Evolutionary conservation across 2,113 vertebrate species (phyloP).

Genomic region (Eleginops maclovinus): DNA sequence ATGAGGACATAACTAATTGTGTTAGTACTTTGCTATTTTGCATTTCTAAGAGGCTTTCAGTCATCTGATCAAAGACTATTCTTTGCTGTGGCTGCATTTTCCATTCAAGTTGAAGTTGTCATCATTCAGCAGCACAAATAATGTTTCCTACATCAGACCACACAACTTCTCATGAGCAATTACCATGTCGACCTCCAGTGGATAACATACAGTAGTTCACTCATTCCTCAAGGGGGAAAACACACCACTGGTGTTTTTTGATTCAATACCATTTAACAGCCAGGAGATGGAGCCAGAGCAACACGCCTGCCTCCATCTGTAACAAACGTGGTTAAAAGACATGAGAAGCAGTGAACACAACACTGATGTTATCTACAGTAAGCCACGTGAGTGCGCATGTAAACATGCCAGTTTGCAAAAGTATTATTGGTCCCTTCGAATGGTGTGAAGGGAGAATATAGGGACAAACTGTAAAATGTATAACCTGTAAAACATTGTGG

Average conservation of each 20-base stretch:
- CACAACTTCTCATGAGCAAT: background rate
- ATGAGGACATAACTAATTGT: background rate
- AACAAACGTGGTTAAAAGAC: constrained; percentile 25
- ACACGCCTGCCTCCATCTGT: background rate
- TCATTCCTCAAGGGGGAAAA: background rate
- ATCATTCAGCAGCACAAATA: background rate
- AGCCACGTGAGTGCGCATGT: background rate
- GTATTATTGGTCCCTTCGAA: too few species aligned
- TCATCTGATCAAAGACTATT: background rate
- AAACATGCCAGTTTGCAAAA: background rate
- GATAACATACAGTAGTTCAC: constrained; percentile 4
- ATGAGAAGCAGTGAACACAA: background rate
- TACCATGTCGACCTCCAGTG: constrained; percentile 11
- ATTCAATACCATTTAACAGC: background rate
- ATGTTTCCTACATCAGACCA: background rate
- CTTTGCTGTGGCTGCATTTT: background rate
- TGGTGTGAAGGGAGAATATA: background rate
- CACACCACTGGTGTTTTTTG: background rate
- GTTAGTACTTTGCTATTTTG: background rate
- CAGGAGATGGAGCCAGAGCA: constrained; percentile 66
- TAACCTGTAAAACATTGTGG: background rate
- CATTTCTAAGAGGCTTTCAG: background rate
- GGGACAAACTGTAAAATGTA: background rate
- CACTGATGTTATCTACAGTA: constrained; percentile 14
- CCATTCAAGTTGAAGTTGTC: background rate